Evolutionary conservation across 2,797 vertebrate genomes (phyloP), one percentile per base, ranked within the genome.

Genomic region (Mormyrus proboscirostris): DNA sequence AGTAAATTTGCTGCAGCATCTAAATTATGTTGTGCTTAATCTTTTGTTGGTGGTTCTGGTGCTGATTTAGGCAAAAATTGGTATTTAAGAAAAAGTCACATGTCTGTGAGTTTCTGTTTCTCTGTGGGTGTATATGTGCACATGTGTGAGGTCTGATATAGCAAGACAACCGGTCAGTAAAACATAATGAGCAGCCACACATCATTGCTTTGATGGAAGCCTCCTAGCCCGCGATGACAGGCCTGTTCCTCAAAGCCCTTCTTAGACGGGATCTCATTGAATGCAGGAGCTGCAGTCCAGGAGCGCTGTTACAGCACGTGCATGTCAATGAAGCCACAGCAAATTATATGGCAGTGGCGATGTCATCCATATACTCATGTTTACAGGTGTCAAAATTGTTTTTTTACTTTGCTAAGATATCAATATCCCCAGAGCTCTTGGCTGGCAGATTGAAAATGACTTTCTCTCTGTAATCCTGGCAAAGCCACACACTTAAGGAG

Each of bases 241-340:
- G 12, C 90, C 89, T 89, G 91, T 92, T 93, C 90, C 76, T 91
- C 92, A 91, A 50, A 88, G 89, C 90, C 84, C 88, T 85, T 90
- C 89, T 33, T 49, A 87, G 87, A 62, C 55, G 29, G 85, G 33
- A 89, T 92, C 91, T 88, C 86, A 84, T 41, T 90, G 90, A 92
- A 93, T 91, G 91, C 90, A 92, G 57, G 89, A 90, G 92, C 93
- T 91, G 91, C 90, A 91, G 59, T 90, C 90, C 89, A 92, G 91
- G 82, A 90, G 91, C 87, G 62, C 90, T 86, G 59, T 90, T 90
- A 90, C 88, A 49, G 87, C 9, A 25, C 53, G 62, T 19, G 59
- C 16, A 55, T 73, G 73, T 12, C 87, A 90, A 49, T 89, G 89
- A n/a, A 62, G 88, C 12, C n/a, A 79, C 51, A 57, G 50, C 25